Base-by-base conservation (phyloP, 2,113 vertebrate genomes). In the Rhinoptilus africanus region DNA sequence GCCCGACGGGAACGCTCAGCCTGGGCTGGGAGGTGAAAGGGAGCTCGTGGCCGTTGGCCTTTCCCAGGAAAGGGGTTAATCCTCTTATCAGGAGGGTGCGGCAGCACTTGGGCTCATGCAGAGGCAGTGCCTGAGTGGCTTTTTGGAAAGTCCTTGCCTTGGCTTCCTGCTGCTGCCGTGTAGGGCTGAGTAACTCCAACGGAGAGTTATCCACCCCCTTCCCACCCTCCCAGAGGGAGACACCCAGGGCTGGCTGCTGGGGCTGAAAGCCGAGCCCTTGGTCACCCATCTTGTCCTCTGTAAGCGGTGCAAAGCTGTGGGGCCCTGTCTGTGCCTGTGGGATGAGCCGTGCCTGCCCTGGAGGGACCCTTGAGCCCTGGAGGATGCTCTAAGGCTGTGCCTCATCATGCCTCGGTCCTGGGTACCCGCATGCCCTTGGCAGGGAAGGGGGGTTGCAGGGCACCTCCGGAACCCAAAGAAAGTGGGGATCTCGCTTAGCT, bases 401-500 rank as follows among this genome's bases (percentile, higher is more conserved):
- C 45, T 21, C 16, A 35, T 19, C 5, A 1, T 9, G 9, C 21
- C 53, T 30, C 1, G 0, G 24, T 30, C 47, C 72, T 14, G 47
- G 53, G 22, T 41, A 39, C 69, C 41, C 0, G 0, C 0, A 0
- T 41, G 18, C 53, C 62, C 35, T 43, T 12, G 9, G 63, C 18
- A 34, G 18, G 43, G 2, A 0, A 20, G 1, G 53, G 15, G 57
- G 5, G 6, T 8, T 22, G 4, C 41, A 32, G n/a, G 48, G 24
- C 48, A 35, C 28, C 66, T 67, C 60, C 43, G 28, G 78, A 17
- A n/a, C 62, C 64, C n/a, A 5, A 3, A 28, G 3, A 14, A 5
- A 16, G 2, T 0, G 0, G 0, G 10, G 32, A 1, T 21, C 17
- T 43, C 0, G 0, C 67, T 69, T 39, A 5, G 10, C 32, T 6